Percentiles rank a stretch among this genome's conserved stretches.
Conservation (phyloP, 2,888 invertebrate genomes). For the Dryadula phaetusa region DNA sequence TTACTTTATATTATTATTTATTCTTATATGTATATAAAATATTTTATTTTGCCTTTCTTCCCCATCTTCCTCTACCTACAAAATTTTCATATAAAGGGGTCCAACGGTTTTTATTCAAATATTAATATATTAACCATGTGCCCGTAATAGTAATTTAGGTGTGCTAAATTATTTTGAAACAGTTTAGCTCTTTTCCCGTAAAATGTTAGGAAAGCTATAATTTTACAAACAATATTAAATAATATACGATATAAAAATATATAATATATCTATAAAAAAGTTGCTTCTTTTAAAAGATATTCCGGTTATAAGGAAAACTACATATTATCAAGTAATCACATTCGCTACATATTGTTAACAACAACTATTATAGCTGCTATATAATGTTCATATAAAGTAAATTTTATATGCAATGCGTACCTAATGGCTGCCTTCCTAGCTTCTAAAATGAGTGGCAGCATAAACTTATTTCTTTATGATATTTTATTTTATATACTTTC, state of each 20-base stretch:
- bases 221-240: background rate
- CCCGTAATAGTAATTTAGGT: too few species aligned
- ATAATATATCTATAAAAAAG: background rate
- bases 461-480: slow-evolving; percentile 25
- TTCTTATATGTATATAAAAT: too few species aligned
- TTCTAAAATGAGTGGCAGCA: slow-evolving; percentile 8
- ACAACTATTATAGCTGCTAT: background rate
- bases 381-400: slow-evolving; percentile 17
- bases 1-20: too few species aligned
- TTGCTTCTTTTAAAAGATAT: background rate
- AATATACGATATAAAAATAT: background rate
- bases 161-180: too few species aligned
- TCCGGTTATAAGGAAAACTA: background rate
- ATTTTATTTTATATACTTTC: slow-evolving; percentile 24
- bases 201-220: too few species aligned
- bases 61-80: too few species aligned
- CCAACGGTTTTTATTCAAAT: too few species aligned
- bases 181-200: too few species aligned
- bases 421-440: background rate
- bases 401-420: slow-evolving; percentile 1
- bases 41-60: too few species aligned
- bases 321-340: background rate
- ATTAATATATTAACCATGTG: too few species aligned
- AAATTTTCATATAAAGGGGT: too few species aligned
- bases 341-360: slow-evolving; percentile 2